Evolutionary conservation across 2,113 vertebrate genomes (phyloP), one percentile per base, ranked within the genome.

Genomic region (Ptychochromis oligacanthus): DNA sequence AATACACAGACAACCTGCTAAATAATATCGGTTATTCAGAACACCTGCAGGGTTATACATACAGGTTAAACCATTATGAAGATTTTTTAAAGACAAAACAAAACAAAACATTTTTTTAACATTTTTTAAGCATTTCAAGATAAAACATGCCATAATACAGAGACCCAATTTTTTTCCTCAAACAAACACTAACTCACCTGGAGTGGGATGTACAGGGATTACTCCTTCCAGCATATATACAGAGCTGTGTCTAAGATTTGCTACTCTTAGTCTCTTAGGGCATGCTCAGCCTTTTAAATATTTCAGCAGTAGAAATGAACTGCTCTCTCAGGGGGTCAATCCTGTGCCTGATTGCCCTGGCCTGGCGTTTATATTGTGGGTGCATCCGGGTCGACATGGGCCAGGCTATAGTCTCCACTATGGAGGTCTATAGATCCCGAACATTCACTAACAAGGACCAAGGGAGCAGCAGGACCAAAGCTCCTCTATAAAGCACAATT

Each of bases 271-370:
- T 88, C 84, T 95, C 91, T 89, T 70, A 78, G 87, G 91, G 60
- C 72, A 89, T 78, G 81, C 90, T 92, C 82, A 94, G 86, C 87
- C 93, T 91, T 83, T 83, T 95, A 90, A 96, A 96, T 95, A 95
- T 96, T 96, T 95, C 91, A 96, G 90, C 79, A 92, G 88, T 74
- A 91, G 93, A 95, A 95, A 95, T 95, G 90, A 95, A 95, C 93
- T 88, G 81, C 74, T 57, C 88, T 94, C 95, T 95, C 95, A 79
- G 61, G 81, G 93, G 94, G 89, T 88, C 94, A 94, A 95, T 95
- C 92, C 84, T 75, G 61, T 3, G 15, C 59, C 57, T 88, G 91
- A 95, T 94, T 93, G 93, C 90, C 89, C 81, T 58, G 75, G 88
- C 90, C 88, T 88, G 84, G 87, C 20, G 22, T 93, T 95, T 95